Evolutionary conservation across 2,888 invertebrate genomes (phyloP).

Genomic region (Nipponacmea schrenckii): DNA sequence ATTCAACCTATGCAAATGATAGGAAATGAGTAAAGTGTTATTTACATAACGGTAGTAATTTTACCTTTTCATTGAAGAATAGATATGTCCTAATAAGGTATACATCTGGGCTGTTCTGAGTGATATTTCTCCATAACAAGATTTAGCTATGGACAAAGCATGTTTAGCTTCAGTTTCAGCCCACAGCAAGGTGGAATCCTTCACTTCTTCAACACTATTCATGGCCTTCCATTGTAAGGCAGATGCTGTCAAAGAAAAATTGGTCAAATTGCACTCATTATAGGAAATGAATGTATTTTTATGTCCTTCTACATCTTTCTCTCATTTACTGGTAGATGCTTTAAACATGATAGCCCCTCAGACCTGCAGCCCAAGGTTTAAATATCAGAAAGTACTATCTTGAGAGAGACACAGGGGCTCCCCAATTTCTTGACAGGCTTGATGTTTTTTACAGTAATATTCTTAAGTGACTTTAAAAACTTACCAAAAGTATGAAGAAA

Average conservation of each 20-base stretch:
- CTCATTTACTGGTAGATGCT: no score
- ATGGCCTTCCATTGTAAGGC: slow-evolving; percentile 58
- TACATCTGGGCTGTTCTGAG: slow-evolving; percentile 52
- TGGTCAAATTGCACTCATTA: neutral
- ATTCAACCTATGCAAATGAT: no score
- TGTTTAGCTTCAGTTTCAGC: slow-evolving; percentile 56
- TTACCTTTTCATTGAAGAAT: slow-evolving; percentile 57
- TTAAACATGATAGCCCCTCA: no score
- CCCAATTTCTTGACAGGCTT: no score
- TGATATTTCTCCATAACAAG: slow-evolving; percentile 55
- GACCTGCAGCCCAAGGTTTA: no score
- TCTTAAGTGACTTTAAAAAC: neutral
- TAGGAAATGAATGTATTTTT: no score
- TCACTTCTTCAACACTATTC: slow-evolving; percentile 46
- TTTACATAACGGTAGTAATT: no score
- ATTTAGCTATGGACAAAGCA: slow-evolving; percentile 44
- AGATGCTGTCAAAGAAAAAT: slow-evolving; percentile 43
- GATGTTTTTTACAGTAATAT: no score
- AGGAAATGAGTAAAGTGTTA: no score
- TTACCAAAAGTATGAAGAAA: slow-evolving; percentile 59
- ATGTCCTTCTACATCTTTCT: no score
- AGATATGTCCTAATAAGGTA: slow-evolving; percentile 57
- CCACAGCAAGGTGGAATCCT: slow-evolving; percentile 46
- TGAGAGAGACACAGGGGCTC: no score
- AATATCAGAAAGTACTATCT: no score